These are phyloP conservation scores for Nephrocerus scutellatus DNA, from an alignment of 2,888 invertebrate species.

Conservation along the genomic window DNA sequence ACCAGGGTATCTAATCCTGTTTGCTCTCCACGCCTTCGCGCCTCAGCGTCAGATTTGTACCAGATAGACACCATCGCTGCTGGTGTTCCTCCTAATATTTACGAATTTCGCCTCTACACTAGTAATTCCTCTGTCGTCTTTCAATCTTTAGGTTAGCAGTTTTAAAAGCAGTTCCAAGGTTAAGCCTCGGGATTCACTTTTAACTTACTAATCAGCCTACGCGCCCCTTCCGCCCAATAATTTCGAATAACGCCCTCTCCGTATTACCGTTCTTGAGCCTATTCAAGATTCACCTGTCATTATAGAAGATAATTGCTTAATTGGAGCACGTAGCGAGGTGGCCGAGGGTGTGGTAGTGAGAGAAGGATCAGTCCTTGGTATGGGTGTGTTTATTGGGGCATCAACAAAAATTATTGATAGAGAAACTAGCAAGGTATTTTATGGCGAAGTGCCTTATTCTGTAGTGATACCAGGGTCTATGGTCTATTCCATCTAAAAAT, in stretches of 20 bases:
- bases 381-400: too few species aligned
- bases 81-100: background rate
- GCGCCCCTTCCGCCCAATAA: background rate
- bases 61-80: background rate
- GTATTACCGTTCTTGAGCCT: too few species aligned
- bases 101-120: background rate
- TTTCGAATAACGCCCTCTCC: background rate
- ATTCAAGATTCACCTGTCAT: too few species aligned
- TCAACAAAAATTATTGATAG: too few species aligned
- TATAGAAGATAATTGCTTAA: too few species aligned
- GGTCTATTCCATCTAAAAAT: too few species aligned
- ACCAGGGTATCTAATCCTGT: conserved; percentile 1
- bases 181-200: conserved; percentile 1
- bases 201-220: background rate
- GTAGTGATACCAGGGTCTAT: too few species aligned
- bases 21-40: background rate
- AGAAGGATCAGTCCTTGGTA: too few species aligned
- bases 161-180: background rate
- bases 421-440: too few species aligned
- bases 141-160: background rate
- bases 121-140: background rate
- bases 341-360: too few species aligned
- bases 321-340: too few species aligned
- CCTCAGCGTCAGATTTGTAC: background rate
- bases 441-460: too few species aligned